A percentile compares a stretch with the other conserved stretches of the same genome.
Evolutionary conservation across 2,797 vertebrate genomes (phyloP).

Genomic region (Dendrocincla tyrannina): DNA sequence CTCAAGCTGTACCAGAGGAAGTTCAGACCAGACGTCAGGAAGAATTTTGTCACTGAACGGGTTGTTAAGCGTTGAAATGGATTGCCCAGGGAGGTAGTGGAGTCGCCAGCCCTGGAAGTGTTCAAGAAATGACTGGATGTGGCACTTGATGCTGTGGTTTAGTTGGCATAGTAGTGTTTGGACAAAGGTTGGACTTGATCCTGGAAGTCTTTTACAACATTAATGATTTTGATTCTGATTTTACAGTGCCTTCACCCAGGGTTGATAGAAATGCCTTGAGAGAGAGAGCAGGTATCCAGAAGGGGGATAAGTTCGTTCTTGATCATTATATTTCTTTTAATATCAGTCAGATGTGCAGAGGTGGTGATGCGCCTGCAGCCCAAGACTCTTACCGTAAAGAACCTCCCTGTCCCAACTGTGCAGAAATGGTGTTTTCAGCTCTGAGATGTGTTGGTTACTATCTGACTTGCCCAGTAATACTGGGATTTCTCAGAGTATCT

Average conservation of each 20-base stretch:
- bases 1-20: not conserved
- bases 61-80: not conserved
- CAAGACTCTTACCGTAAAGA: not conserved
- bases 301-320: not conserved
- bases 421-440: not conserved
- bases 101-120: not conserved
- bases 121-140: not conserved
- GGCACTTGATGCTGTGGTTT: not conserved
- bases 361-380: not conserved
- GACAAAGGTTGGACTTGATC: not conserved
- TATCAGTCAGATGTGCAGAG: not conserved
- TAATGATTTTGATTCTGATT: not conserved
- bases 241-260: not conserved
- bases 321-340: not conserved
- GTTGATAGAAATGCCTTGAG: not conserved
- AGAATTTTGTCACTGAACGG: not conserved
- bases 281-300: not conserved
- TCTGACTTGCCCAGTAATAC: slow-evolving; percentile 14
- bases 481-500: not conserved
- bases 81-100: not conserved
- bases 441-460: not conserved
- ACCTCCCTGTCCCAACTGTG: not conserved
- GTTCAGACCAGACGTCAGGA: not conserved
- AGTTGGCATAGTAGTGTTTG: not conserved
- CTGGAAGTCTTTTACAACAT: not conserved